Evolutionary conservation across 2,113 vertebrate genomes (phyloP), one percentile per base, ranked within the genome.

Genomic region (Calypte anna): DNA sequence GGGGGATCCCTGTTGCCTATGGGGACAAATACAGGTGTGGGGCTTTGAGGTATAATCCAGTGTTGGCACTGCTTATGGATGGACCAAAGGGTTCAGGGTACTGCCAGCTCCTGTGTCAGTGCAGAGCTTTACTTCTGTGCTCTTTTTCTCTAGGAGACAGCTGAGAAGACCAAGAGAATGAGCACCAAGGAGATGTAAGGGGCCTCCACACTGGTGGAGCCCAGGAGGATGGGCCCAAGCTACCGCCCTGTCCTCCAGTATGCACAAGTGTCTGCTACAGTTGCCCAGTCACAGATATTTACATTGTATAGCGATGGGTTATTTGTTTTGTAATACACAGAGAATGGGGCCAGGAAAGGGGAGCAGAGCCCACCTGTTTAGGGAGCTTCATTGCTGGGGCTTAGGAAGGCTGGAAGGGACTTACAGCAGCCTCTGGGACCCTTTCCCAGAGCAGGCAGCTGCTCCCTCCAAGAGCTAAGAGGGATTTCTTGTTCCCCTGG

Each of bases 111-210:
- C 51, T 36, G 20, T 33, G 72, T 63, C n/a, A 44, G 27, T 3
- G 18, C 44, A 69, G n/a, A 83, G 76, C 36, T 80, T 97, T 66
- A 96, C 43, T 91, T 67, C 15, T 83, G 28, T 92, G 50, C 70
- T 91, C n/a, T 93, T 55, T 81, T 85, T 73, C 46, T 75, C 44
- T 73, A 99, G 99, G 99, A 99, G 93, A 99, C 99, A 2, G 98
- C 98, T 19, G 98, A 99, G 97, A 99, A 99, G 97, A 98, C 96
- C 92, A 98, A 99, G 98, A 98, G 97, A 96, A 72, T 95, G 95
- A 99, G 97, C 98, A 98, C 98, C 97, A 99, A 99, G 97, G 98
- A 99, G 93, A 98, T 98, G 95, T 99, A 97, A 98, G 97, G 91
- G 94, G 43, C 87, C 84, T 89, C 93, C 91, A 81, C 53, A 61